Evolutionary conservation across 1,140 invertebrate species (phyloP).

Genomic region (Liolophura sinensis): DNA sequence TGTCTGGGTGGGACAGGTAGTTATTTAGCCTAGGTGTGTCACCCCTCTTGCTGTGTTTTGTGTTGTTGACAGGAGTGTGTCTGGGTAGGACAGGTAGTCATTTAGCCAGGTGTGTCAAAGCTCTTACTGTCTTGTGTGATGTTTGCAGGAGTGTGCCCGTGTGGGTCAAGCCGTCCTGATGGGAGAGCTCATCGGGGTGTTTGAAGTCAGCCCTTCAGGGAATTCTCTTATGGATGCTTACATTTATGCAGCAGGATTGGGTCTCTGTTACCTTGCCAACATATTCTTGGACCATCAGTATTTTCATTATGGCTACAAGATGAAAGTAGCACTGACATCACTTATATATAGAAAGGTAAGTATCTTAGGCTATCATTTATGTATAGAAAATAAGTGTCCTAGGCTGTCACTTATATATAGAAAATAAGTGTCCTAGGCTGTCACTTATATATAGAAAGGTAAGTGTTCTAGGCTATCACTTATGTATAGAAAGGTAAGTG

Average conservation of each 20-base stretch:
- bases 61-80: no score
- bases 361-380: neutral
- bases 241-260: conserved; percentile 56
- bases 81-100: no score
- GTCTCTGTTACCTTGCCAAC: conserved; percentile 69
- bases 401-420: no score
- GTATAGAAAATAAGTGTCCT: no score
- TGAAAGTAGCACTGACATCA: conserved; percentile 73
- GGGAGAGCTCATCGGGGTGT: conserved; percentile 26
- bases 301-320: conserved; percentile 70
- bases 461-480: no score
- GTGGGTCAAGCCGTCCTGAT: conserved; percentile 33
- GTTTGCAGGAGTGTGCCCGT: conserved; percentile 29
- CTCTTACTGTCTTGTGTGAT: neutral
- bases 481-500: neutral
- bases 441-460: no score
- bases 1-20: no score
- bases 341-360: conserved; percentile 77
- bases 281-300: conserved; percentile 71
- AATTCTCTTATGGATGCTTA: conserved; percentile 23
- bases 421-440: no score
- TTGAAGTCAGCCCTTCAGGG: conserved; percentile 10
- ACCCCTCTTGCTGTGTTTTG: no score
- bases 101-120: no score
- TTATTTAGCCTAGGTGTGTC: no score